Conservation (phyloP, 2,888 invertebrate genomes). For the Cyclophora punctaria region DNA sequence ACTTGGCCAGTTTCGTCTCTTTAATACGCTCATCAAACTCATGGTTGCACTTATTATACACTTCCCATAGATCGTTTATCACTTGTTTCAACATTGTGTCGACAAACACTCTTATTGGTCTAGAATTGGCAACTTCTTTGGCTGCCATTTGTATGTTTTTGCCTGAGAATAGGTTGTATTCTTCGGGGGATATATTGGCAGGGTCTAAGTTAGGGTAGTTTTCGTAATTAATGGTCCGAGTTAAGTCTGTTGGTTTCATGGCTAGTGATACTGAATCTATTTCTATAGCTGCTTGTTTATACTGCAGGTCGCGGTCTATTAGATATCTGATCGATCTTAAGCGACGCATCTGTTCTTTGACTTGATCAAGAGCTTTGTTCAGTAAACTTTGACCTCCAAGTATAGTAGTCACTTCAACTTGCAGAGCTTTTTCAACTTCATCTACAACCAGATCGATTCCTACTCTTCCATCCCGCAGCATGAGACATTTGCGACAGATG, state of each 20-base stretch:
- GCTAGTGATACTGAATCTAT: slow-evolving; percentile 83
- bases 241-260: slow-evolving; percentile 81
- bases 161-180: slow-evolving; percentile 84
- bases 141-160: slow-evolving; percentile 81
- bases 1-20: slow-evolving; percentile 86
- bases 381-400: slow-evolving; percentile 56
- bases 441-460: slow-evolving; percentile 88
- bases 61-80: slow-evolving; percentile 84
- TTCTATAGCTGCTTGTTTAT: slow-evolving; percentile 85
- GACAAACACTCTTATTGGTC: slow-evolving; percentile 83
- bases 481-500: slow-evolving; percentile 84
- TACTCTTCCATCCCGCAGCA: slow-evolving; percentile 84
- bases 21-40: slow-evolving; percentile 84
- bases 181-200: slow-evolving; percentile 80
- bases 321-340: slow-evolving; percentile 86
- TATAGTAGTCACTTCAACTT: slow-evolving; percentile 85
- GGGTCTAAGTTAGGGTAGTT: slow-evolving; percentile 78
- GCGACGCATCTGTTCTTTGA: slow-evolving; percentile 87
- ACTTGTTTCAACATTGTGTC: slow-evolving; percentile 88
- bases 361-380: slow-evolving; percentile 82
- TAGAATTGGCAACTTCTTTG: slow-evolving; percentile 83
- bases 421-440: slow-evolving; percentile 85
- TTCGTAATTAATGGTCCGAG: slow-evolving; percentile 79
- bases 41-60: slow-evolving; percentile 84
- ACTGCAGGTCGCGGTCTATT: slow-evolving; percentile 88